A percentile compares a stretch with the other conserved stretches of the same genome.
These are phyloP conservation scores for Crossocerus cetratus DNA, from an alignment of 2,888 invertebrate genomes.

Conservation along the genomic window DNA sequence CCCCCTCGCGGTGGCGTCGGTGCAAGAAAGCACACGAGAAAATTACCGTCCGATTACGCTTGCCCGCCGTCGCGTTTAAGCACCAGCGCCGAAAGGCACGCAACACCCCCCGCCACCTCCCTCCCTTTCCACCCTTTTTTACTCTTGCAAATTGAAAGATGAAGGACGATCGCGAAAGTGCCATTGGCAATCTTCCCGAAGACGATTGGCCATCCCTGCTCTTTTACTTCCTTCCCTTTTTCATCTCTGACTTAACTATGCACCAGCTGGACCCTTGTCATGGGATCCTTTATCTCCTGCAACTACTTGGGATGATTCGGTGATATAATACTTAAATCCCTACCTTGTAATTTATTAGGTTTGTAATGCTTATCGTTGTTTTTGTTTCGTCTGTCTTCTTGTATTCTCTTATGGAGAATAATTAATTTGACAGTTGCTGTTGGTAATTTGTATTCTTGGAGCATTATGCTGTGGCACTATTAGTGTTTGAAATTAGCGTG, in stretches of 20 bases:
- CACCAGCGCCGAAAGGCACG: slow-evolving; percentile 30
- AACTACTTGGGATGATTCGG: background rate
- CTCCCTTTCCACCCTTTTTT: slow-evolving; percentile 16
- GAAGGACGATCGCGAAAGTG: slow-evolving; percentile 47
- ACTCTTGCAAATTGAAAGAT: slow-evolving; percentile 60
- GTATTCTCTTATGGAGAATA: too few species aligned
- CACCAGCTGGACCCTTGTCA: slow-evolving; percentile 19
- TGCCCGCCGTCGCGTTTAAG: slow-evolving; percentile 54
- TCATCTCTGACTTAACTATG: background rate
- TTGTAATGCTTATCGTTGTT: too few species aligned
- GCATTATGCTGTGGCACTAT: too few species aligned
- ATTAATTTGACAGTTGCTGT: too few species aligned
- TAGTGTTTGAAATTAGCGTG: too few species aligned
- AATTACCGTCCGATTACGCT: slow-evolving; percentile 71
- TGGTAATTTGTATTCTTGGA: too few species aligned
- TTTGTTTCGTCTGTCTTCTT: too few species aligned
- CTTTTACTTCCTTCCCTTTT: slow-evolving; percentile 12
- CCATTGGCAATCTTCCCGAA: slow-evolving; percentile 66
- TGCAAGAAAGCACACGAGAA: slow-evolving; percentile 65
- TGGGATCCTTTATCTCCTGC: background rate
- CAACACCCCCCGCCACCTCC: slow-evolving; percentile 18
- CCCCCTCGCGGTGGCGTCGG: slow-evolving; percentile 44
- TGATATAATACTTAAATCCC: too few species aligned
- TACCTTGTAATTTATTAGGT: too few species aligned
- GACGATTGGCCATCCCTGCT: slow-evolving; percentile 21